These are phyloP conservation scores for Silurus asotus DNA, from an alignment of 2,113 vertebrate genomes.

Conservation along the genomic window DNA sequence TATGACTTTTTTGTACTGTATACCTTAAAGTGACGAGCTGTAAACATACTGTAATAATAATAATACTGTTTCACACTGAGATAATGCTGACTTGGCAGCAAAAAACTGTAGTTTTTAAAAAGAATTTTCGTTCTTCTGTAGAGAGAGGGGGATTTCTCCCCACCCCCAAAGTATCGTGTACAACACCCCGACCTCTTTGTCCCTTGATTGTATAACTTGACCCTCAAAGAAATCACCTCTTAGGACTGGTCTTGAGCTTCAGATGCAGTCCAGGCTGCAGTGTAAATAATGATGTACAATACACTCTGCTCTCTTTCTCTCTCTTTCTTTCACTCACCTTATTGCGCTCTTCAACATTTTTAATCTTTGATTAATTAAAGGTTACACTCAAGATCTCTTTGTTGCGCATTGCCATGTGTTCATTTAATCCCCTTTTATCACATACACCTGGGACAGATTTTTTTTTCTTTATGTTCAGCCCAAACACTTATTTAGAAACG, in stretches of 20 bases:
- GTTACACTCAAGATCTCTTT: constrained; percentile 58
- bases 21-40: constrained; percentile 76
- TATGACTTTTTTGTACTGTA: constrained; percentile 97
- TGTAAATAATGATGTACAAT: constrained; percentile 98
- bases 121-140: constrained; percentile 95
- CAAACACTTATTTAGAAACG: constrained; percentile 73
- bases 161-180: constrained; percentile 99
- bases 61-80: constrained; percentile 95
- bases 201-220: constrained; percentile 99
- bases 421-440: constrained; percentile 61
- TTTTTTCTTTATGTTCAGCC: constrained; percentile 58
- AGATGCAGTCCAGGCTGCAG: constrained; percentile 91
- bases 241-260: constrained; percentile 99
- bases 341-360: constrained; percentile 77
- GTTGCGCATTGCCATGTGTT: constrained; percentile 65
- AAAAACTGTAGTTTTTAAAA: constrained; percentile 98
- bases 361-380: constrained; percentile 71
- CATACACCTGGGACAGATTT: constrained; percentile 47
- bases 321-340: constrained; percentile 73
- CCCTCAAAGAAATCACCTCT: constrained; percentile 94
- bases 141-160: constrained; percentile 83
- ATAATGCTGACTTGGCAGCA: constrained; percentile 92
- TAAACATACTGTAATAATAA: constrained; percentile 91
- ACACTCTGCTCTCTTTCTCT: constrained; percentile 74
- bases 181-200: constrained; percentile 99